phyloP scores from a whole-genome alignment of 1,140 invertebrate species.

The Gryon sp. region DNA sequence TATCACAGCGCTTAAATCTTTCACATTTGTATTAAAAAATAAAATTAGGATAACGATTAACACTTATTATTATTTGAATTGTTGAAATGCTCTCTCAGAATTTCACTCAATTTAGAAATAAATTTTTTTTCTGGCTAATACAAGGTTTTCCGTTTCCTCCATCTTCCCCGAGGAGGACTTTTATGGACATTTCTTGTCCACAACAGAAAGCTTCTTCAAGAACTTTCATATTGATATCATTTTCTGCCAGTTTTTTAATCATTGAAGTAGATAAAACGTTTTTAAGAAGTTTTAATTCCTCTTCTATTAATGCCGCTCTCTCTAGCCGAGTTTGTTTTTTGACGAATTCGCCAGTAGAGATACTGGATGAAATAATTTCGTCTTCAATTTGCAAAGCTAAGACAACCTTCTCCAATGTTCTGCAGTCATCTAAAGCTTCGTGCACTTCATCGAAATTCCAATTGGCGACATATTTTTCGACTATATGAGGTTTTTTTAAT shows the following conservation, averaged over 20 bases:
- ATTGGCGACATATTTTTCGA: conserved; percentile 20
- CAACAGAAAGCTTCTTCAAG: conserved; percentile 8
- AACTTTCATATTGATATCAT: conserved; percentile 8
- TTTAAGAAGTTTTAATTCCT: neutral
- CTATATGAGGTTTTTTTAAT: conserved; percentile 26
- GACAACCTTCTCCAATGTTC: conserved; percentile 30
- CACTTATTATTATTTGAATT: too few species aligned
- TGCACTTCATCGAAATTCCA: conserved; percentile 13
- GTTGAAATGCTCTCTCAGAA: too few species aligned
- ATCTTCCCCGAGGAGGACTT: conserved; percentile 12
- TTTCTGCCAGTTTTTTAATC: conserved; percentile 6
- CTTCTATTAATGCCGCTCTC: neutral
- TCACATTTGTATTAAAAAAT: too few species aligned
- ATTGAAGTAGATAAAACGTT: conserved; percentile 7
- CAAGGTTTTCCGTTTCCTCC: conserved; percentile 14
- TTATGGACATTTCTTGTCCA: conserved; percentile 14
- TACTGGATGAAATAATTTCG: neutral
- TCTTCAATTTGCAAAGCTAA: neutral
- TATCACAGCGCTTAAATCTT: too few species aligned
- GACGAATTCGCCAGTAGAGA: neutral
- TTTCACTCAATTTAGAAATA: too few species aligned
- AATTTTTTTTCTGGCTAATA: too few species aligned
- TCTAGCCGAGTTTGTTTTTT: neutral
- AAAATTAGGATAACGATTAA: too few species aligned
- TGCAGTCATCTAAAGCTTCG: conserved; percentile 33